Base-by-base conservation (phyloP, 2,888 invertebrate genomes). In the Fabriciana adippe region DNA sequence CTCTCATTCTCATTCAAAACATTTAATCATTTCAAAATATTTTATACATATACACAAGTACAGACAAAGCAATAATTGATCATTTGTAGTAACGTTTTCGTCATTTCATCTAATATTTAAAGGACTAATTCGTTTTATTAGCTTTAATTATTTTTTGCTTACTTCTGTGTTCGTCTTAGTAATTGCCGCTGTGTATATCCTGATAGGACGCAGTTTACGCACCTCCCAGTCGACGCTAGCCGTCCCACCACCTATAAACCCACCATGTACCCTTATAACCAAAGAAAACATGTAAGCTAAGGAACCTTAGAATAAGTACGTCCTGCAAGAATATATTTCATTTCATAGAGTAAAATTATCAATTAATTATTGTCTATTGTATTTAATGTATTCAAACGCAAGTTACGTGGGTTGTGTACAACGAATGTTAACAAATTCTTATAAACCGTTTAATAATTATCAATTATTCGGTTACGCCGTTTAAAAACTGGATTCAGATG, bases 201-300 rank as follows among this genome's bases (percentile, higher is more conserved):
- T 59, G n/a, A 53, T 14, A 53, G 26, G 21, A 21, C n/a, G 15
- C 48, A 8, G 11, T 63, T 6, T 41, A 68, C 69, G 71, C 81
- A 81, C 76, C 79, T 80, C 81, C 77, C 70, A 65, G 72, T 76
- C 79, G 69, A 75, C 77, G 60, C 79, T 83, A 81, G 79, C 84
- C 83, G 64, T 56, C 57, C 72, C 74, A 62, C 74, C 68, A 73
- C 72, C 69, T 54, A 66, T 69, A 67, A 69, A 64, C 57, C 61
- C 66, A 69, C 64, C 56, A 64, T 70, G 50, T 73, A 48, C n/a
- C 31, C 13, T 64, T 61, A 63, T 75, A 71, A 75, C 76, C 76
- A 84, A 86, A 86, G 85, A 87, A 88, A 86, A 88, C 88, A 84
- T 82, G 85, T 86, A 81, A 85, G 86, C 84, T 88, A 84, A 87